Evolutionary conservation across 2,797 vertebrate species (phyloP), one percentile per base, ranked within the genome.

Genomic region (Rallus crepitans): DNA sequence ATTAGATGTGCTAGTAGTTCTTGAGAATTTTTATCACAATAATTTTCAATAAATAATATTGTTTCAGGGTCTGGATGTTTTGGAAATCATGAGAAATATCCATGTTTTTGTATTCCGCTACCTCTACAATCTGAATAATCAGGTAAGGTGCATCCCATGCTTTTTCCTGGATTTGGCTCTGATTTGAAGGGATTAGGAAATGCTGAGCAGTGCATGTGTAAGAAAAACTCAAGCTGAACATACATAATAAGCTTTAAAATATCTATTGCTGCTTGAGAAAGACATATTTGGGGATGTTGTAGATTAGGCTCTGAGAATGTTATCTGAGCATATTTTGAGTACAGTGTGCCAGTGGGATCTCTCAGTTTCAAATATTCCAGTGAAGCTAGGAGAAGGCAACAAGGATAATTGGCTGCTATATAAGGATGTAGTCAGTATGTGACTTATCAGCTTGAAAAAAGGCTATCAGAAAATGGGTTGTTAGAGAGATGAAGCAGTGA

Each of bases 61-160:
- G 55, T 97, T 94, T 92, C 95, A 99, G 99, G 99, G 99, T 88
- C 98, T 99, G 94, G 99, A 99, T 85, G 99, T 99, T 93, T 96
- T 99, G 97, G 99, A 99, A 98, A 99, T 99, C 93, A 99, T 99
- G 99, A 99, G 99, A 97, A 99, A 99, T 97, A 99, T 99, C 96
- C 99, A 99, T 39, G 99, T 99, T 35, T 99, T 99, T 98, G 99
- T 99, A 65, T 99, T 99, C 3, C 99, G 99, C 82, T 99, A 99
- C 95, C 99, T 99, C 89, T 99, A 99, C 97, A 99, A 99, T 97
- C 98, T 99, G 83, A 99, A 99, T 98, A 99, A 99, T 97, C 99
- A 99, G 98, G 99, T 98, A 89, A 97, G 97, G 19, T 42, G 10
- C 20, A 64, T 50, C 40, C n/a, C 11, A 2, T 17, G 17, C 20